These are phyloP conservation scores for Cyprinodon diabolis DNA, from an alignment of 2,797 vertebrate genomes.

Conservation along the genomic window DNA sequence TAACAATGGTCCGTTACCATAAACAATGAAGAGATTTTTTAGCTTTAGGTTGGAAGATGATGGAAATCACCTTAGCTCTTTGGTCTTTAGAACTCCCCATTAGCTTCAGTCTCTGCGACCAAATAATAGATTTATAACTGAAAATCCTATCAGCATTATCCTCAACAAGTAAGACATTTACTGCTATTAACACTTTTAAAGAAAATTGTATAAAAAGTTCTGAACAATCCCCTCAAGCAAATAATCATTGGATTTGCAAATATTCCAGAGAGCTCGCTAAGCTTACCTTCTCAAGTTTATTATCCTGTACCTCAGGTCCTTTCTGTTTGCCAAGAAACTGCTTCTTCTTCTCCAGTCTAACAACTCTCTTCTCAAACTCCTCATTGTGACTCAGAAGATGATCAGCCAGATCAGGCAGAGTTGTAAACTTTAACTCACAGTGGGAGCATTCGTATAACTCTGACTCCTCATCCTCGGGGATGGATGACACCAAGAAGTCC, in stretches of 20 bases:
- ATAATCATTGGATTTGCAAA: not conserved
- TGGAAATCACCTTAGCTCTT: not conserved
- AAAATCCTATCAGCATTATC: too few species aligned
- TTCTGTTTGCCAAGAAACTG: constrained; percentile 94
- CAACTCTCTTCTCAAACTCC: constrained; percentile 94
- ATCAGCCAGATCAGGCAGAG: constrained; percentile 84
- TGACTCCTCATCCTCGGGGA: constrained; percentile 78
- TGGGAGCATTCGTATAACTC: constrained; percentile 94
- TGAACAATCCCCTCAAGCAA: not conserved
- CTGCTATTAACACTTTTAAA: not conserved
- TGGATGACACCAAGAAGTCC: constrained; percentile 89
- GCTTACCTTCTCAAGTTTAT: constrained; percentile 92
- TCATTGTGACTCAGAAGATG: constrained; percentile 95
- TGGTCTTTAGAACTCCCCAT: not conserved
- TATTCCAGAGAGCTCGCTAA: not conserved
- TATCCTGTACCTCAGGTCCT: constrained; percentile 82
- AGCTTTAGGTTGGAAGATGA: not conserved
- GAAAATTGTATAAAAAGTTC: not conserved
- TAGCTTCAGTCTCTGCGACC: not conserved
- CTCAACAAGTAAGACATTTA: too few species aligned
- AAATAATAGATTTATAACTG: not conserved
- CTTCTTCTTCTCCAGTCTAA: constrained; percentile 90
- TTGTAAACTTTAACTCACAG: constrained; percentile 91
- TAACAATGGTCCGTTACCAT: not conserved
- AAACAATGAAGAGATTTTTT: not conserved